Percentiles rank a stretch among this genome's conserved stretches.
Evolutionary conservation across 2,113 vertebrate genomes (phyloP).

Genomic region (Ameiurus melas): DNA sequence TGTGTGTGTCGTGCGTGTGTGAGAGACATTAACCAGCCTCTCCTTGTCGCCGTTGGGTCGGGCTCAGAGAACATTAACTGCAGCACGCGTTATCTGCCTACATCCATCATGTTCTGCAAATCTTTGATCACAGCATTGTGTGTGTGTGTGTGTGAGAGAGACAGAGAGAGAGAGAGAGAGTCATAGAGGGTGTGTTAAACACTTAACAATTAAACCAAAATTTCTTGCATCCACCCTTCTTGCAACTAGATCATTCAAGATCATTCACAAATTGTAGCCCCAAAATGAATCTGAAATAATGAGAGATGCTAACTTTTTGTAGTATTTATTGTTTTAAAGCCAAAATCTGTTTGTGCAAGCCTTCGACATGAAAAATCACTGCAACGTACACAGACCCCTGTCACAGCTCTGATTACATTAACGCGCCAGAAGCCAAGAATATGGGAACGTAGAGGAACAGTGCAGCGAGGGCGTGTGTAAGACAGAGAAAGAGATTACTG

Average conservation of each 20-base stretch:
- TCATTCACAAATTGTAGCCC: background rate
- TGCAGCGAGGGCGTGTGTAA: background rate
- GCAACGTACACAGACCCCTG: background rate
- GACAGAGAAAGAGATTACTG: background rate
- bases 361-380: background rate
- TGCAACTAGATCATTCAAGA: background rate
- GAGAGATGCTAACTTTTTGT: background rate
- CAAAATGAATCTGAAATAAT: background rate
- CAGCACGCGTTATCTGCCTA: conserved; percentile 22
- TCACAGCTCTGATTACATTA: background rate
- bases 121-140: conserved; percentile 24
- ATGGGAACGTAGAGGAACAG: background rate
- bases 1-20: background rate
- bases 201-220: background rate
- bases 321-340: background rate
- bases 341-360: background rate
- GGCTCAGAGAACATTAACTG: conserved; percentile 42
- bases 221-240: background rate
- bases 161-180: background rate
- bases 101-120: conserved; percentile 41
- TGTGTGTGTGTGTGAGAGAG: conserved; percentile 6
- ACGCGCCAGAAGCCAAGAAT: background rate
- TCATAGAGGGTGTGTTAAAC: too few relatives aligned
- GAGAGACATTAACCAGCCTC: conserved; percentile 18
- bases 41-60: conserved; percentile 25